Conservation (phyloP, 2,888 invertebrate genomes). For the Lathronympha strigana region DNA sequence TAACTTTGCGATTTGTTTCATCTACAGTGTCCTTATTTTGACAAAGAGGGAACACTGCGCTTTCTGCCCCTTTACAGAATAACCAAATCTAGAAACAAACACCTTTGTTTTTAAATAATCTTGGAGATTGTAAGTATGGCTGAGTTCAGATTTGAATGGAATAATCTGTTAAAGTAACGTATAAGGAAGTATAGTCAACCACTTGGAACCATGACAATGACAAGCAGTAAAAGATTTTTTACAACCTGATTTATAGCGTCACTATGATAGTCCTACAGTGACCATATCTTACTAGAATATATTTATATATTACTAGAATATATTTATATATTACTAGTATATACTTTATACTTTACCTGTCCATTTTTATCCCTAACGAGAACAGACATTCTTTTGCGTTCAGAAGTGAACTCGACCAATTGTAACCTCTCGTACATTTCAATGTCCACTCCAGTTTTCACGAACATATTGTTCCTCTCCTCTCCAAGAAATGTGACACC, state of each 20-base stretch:
- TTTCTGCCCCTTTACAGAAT: conserved; percentile 93
- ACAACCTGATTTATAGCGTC: too few species aligned
- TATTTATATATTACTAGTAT: too few species aligned
- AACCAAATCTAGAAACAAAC: conserved; percentile 82
- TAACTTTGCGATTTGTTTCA: conserved; percentile 81
- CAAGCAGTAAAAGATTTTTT: too few species aligned
- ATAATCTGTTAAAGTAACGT: too few species aligned
- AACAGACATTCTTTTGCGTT: conserved; percentile 96
- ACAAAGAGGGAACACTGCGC: conserved; percentile 88
- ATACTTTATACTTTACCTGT: conserved; percentile 62
- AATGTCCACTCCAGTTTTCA: conserved; percentile 79
- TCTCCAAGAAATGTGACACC: conserved; percentile 89
- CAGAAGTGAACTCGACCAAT: conserved; percentile 94
- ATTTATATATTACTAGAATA: too few species aligned
- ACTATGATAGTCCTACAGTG: too few species aligned
- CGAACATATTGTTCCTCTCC: conserved; percentile 87
- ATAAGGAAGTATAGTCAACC: too few species aligned
- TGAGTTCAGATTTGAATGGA: not conserved
- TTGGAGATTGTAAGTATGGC: not conserved
- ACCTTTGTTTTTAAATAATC: not conserved
- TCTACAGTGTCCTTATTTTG: conserved; percentile 67
- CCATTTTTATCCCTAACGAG: conserved; percentile 88
- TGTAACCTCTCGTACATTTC: conserved; percentile 88
- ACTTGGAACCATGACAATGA: too few species aligned
- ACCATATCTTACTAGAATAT: too few species aligned